A percentile compares a stretch with the other conserved stretches of the same genome.
These are phyloP conservation scores for Colinus virginianus DNA, from an alignment of 2,113 vertebrate species.

Conservation along the genomic window DNA sequence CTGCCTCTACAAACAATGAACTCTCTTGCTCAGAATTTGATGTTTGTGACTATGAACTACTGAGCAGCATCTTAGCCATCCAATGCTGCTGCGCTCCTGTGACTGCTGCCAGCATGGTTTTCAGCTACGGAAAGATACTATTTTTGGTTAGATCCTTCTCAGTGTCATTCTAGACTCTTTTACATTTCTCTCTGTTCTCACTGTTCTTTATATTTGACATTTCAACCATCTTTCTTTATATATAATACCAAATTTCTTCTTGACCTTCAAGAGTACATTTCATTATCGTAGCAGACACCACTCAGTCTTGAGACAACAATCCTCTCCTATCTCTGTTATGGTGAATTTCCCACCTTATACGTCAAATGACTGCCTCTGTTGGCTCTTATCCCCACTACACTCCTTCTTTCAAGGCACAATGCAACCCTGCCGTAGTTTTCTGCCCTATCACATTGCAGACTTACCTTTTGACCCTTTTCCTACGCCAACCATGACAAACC, in stretches of 20 bases:
- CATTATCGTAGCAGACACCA: not conserved
- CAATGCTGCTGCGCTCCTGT: accelerated
- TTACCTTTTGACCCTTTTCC: not conserved
- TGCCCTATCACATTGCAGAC: not conserved
- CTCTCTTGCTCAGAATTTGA: not conserved
- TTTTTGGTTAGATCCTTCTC: not conserved
- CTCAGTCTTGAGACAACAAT: not conserved
- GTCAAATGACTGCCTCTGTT: accelerated
- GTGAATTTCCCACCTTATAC: not conserved
- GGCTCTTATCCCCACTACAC: not conserved
- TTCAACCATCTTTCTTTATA: not conserved
- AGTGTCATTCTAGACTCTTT: not conserved
- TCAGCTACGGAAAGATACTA: not conserved
- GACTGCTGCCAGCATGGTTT: not conserved
- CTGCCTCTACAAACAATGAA: not conserved
- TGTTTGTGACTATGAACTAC: not conserved
- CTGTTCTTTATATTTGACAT: not conserved
- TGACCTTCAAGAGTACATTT: not conserved
- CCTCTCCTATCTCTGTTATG: not conserved
- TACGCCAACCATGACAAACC: not conserved
- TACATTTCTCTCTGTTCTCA: not conserved
- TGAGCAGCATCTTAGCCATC: not conserved
- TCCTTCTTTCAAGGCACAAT: not conserved
- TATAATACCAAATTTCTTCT: not conserved
- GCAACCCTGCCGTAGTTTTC: not conserved